A percentile compares a stretch with the other conserved stretches of the same genome.
These are phyloP conservation scores for Lucifuga dentata DNA, from an alignment of 2,113 vertebrate species.

Conservation along the genomic window DNA sequence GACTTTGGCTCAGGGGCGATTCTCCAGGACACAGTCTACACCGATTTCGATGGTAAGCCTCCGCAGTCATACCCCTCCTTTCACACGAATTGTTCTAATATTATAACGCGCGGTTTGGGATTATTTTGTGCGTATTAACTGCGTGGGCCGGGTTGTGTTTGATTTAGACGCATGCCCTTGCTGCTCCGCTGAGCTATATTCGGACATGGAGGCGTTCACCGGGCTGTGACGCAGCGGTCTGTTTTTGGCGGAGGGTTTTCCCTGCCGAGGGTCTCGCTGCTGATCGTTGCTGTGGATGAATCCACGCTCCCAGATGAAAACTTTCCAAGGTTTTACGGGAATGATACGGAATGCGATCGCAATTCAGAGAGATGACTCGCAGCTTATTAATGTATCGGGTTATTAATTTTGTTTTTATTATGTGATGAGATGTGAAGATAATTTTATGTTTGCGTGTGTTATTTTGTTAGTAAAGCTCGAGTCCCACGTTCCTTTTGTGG, in stretches of 20 bases:
- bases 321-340: not conserved
- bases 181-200: constrained; percentile 68
- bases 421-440: constrained; percentile 3
- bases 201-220: constrained; percentile 72
- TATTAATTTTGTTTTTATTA: too few species aligned
- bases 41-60: constrained; percentile 94
- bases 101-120: not conserved
- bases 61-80: fast-evolving
- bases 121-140: constrained; percentile 6
- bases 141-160: constrained; percentile 40
- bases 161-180: constrained; percentile 59
- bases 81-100: not conserved
- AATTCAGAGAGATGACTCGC: constrained; percentile 34
- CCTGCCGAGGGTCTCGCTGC: constrained; percentile 14
- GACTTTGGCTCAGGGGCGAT: constrained; percentile 97
- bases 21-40: constrained; percentile 98
- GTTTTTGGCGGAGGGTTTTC: constrained; percentile 70
- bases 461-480: constrained; percentile 32
- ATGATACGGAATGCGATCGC: constrained; percentile 2
- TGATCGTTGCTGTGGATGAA: constrained; percentile 15
- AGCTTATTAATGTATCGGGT: not conserved
- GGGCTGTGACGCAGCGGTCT: constrained; percentile 67
- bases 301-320: not conserved
- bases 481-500: constrained; percentile 36
- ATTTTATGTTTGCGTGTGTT: constrained; percentile 31